Evolutionary conservation across 2,113 vertebrate species (phyloP), one percentile per base, ranked within the genome.

Genomic region (Scophthalmus maximus): DNA sequence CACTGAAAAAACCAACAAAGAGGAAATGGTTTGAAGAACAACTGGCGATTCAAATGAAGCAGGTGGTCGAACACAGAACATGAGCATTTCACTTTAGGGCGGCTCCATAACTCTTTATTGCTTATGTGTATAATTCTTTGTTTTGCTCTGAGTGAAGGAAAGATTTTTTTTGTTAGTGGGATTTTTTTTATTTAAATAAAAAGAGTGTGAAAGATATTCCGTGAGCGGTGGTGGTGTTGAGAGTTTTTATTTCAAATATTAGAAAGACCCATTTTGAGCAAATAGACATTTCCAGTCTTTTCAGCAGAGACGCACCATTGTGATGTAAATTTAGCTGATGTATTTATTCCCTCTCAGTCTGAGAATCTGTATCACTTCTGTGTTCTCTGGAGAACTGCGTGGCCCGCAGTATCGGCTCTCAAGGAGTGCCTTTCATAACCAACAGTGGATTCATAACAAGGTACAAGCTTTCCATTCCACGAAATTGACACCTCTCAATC

Each of bases 1-100:
- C n/a, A n/a, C n/a, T n/a, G n/a, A n/a, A n/a, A n/a, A n/a, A n/a
- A n/a, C n/a, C n/a, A 61, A 74, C 36, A 23, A 18, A 74, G 47
- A 69, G 4, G 65, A 72, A 34, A 68, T 47, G 15, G 38, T 30
- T 34, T 30, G 15, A 68, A 75, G 49, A 47, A 50, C 12, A 47
- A 30, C n/a, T 60, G 15, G 0, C 46, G 47, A 52, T 29, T 58
- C 25, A 68, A 69, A 40, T 53, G 38, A 47, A 72, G 62, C 79
- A 87, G 79, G 34, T 82, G 79, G 61, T 25, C 23, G 44, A 32
- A 51, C 4, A 15, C n/a, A 53, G 60, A 51, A 47, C 42, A 57
- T 42, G 15, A 25, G 2, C 1, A 51, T 55, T 53, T 56, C 22
- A 32, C n/a, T 42, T 56, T 40, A 9, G 5, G 44, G n/a, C 23